A percentile compares a stretch with the other conserved stretches of the same genome.
Evolutionary conservation across 2,113 vertebrate genomes (phyloP).

Genomic region (Brachirus orientalis): DNA sequence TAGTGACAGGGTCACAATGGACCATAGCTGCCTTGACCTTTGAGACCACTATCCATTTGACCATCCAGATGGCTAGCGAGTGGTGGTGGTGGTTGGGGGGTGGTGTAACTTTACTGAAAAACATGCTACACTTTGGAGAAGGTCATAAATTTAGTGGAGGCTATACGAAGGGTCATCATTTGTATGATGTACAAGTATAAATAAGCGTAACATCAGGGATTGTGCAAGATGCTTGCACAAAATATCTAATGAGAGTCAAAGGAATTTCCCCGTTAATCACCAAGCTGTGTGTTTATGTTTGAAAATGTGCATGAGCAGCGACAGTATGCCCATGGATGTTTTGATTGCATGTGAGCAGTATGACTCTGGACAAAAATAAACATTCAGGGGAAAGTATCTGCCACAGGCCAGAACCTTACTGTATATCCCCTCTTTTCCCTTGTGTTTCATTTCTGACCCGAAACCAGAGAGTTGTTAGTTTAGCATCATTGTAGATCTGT

Average conservation of each 20-base stretch:
- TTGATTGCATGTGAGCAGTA: constrained; percentile 46
- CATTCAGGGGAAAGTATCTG: constrained; percentile 35
- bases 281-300: constrained; percentile 42
- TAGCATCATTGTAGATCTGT: constrained; percentile 53
- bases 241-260: constrained; percentile 6
- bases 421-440: constrained; percentile 30
- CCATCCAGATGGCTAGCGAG: constrained; percentile 58
- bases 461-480: constrained; percentile 64
- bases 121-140: not conserved
- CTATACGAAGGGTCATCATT: constrained; percentile 19
- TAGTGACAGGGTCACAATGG: constrained; percentile 62
- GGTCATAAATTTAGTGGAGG: not conserved
- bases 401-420: constrained; percentile 19
- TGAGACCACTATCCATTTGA: constrained; percentile 41
- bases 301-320: constrained; percentile 30
- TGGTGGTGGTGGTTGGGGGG: not conserved
- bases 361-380: constrained; percentile 63
- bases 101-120: not conserved
- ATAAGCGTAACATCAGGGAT: constrained; percentile 5
- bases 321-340: constrained; percentile 41
- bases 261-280: constrained; percentile 43
- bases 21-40: constrained; percentile 56
- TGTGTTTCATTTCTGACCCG: constrained; percentile 63
- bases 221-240: not conserved
- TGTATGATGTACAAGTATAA: not conserved